Base-by-base conservation (phyloP, 2,113 vertebrate genomes). In the Plotosus lineatus region DNA sequence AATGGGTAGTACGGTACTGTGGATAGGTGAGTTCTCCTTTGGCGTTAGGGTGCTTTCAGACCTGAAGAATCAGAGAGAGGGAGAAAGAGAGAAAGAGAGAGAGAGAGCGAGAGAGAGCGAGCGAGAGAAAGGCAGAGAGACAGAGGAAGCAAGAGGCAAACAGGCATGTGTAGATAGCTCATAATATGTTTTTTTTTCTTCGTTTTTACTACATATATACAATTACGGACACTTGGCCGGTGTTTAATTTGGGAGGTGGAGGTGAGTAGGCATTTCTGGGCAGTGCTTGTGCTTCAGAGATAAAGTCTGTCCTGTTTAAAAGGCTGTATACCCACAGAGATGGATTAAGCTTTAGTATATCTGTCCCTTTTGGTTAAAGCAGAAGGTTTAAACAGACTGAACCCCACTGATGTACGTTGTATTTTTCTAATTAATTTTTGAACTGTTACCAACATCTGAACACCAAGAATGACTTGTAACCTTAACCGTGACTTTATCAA, bases 31-130 rank as follows among this genome's bases (percentile, higher is more conserved):
- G 60, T 73, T 68, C 66, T 73, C 74, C 85, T 84, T 84, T 84
- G 83, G 83, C 68, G 33, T 84, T 73, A 63, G 68, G 80, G 75
- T 77, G 38, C 33, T 69, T 61, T 76, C 56, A 79, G 77, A 82
- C 83, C 81, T 77, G 84, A 85, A 77, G 40, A 76, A 40, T 55
- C 55, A 76, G 55, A 51, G 31, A 28, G 68, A 61, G 28, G 17
- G 50, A 51, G 15, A 8, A 3, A 51, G 50, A 11, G 7, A 11
- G 50, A 1, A 8, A 2, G 50, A 51, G 50, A 51, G 1, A 51
- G 4, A 51, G 50, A 51, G 50, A 12, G 50, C 15, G 50, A 51
- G 50, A 51, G 50, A 51, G 7, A 11, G 2, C 11, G 3, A 2
- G 17, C 48, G 50, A 50, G 48, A 50, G 3, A 50, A 12, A 50